These are phyloP conservation scores for Eurytoma californica DNA, from an alignment of 2,888 invertebrate species.

Conservation along the genomic window DNA sequence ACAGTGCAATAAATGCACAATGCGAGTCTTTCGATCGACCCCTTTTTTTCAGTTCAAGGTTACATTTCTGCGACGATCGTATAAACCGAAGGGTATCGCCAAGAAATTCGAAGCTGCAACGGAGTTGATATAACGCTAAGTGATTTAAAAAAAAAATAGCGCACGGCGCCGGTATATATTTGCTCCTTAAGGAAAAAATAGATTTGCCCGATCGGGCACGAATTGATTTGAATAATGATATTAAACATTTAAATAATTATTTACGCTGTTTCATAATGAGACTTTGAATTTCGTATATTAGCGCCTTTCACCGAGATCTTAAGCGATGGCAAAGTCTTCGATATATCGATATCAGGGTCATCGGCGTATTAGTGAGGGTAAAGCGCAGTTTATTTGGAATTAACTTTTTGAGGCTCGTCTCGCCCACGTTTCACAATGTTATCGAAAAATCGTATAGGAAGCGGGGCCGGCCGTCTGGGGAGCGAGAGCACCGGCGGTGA, in stretches of 20 bases:
- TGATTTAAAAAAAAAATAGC: not conserved
- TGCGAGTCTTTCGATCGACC: conserved; percentile 37
- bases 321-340: conserved; percentile 6
- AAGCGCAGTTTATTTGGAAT: not conserved
- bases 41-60: conserved; percentile 42
- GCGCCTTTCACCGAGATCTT: not conserved
- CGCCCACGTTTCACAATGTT: not conserved
- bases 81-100: not conserved
- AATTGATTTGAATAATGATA: not conserved
- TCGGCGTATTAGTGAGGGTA: not conserved
- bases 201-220: not conserved
- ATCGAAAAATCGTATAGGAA: not conserved
- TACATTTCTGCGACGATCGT: conserved; percentile 24
- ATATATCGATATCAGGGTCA: conserved; percentile 3
- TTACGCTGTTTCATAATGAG: conserved; percentile 9
- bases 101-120: conserved; percentile 12
- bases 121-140: not conserved
- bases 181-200: not conserved
- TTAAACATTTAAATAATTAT: too few species aligned
- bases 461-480: not conserved
- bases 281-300: conserved; percentile 22
- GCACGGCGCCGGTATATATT: not conserved
- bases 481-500: not conserved
- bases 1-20: not conserved
- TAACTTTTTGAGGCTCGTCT: not conserved